These are phyloP conservation scores for Esox niger DNA, from an alignment of 2,113 vertebrate genomes.

Conservation along the genomic window DNA sequence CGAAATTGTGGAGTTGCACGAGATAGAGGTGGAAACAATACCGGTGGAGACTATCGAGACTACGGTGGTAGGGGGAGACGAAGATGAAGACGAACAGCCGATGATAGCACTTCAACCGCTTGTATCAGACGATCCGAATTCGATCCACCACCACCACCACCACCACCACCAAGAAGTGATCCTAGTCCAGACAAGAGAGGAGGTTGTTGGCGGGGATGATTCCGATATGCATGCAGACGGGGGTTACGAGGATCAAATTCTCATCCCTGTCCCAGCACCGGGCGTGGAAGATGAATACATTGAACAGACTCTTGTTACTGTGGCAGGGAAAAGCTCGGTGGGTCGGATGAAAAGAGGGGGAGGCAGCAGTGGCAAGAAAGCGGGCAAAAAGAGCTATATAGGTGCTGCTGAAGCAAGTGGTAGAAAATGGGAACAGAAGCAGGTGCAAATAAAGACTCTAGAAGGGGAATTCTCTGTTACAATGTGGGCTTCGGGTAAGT, in stretches of 20 bases:
- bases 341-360: constrained; percentile 85
- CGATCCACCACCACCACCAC: constrained; percentile 76
- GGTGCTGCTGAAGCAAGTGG: constrained; percentile 80
- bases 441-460: constrained; percentile 98
- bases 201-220: constrained; percentile 95
- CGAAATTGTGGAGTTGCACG: constrained; percentile 96
- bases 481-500: constrained; percentile 97
- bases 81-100: constrained; percentile 84
- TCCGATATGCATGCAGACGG: constrained; percentile 89
- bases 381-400: constrained; percentile 93
- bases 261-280: constrained; percentile 92
- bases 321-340: constrained; percentile 86
- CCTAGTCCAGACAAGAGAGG: constrained; percentile 95
- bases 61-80: constrained; percentile 87
- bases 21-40: constrained; percentile 97
- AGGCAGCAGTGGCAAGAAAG: constrained; percentile 85
- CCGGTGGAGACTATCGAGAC: constrained; percentile 98
- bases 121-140: constrained; percentile 87
- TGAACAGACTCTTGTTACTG: constrained; percentile 93
- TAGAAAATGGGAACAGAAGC: constrained; percentile 98
- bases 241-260: constrained; percentile 94
- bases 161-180: constrained; percentile 93
- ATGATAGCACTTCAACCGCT: constrained; percentile 97
- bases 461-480: constrained; percentile 98
- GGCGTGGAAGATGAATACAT: constrained; percentile 94